These are phyloP conservation scores for Pteropus alecto DNA, from an alignment of 2,113 vertebrate species.

Conservation along the genomic window DNA sequence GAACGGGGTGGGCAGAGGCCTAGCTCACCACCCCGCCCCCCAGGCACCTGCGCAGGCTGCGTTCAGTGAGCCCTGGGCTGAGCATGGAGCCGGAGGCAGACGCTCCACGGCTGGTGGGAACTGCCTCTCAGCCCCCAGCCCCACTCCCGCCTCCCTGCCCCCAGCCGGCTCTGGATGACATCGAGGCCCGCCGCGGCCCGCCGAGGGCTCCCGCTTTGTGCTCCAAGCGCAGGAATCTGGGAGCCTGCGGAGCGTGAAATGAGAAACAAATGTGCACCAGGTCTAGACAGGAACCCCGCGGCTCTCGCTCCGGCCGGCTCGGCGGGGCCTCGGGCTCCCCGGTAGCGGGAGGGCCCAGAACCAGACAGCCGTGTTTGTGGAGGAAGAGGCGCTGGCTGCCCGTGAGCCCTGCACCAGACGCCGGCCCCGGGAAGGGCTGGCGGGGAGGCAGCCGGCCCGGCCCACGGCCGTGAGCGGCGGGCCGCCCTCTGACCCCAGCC, in stretches of 20 bases:
- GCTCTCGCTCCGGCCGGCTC: conserved; percentile 7
- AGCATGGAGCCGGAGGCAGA: not conserved
- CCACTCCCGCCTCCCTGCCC: not conserved
- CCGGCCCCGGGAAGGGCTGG: fast-evolving
- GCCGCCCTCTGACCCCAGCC: not conserved
- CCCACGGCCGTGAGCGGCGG: fast-evolving
- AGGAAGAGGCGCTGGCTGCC: not conserved
- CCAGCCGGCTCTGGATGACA: conserved; percentile 47
- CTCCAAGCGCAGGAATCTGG: conserved; percentile 77
- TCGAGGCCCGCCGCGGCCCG: conserved; percentile 65
- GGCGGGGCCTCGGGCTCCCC: conserved; percentile 71
- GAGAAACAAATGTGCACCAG: conserved; percentile 84
- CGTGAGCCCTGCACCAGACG: fast-evolving
- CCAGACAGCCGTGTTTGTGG: conserved; percentile 66
- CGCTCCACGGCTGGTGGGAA: fast-evolving
- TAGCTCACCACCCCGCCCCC: not conserved
- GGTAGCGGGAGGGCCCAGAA: conserved; percentile 62
- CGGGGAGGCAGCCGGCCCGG: not conserved
- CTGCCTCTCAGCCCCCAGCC: not conserved
- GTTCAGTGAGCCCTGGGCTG: fast-evolving
- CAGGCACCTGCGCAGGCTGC: fast-evolving
- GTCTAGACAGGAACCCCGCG: conserved; percentile 86
- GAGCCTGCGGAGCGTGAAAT: conserved; percentile 84
- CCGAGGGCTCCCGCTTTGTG: conserved; percentile 73
- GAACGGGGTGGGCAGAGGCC: not conserved